These are phyloP conservation scores for Anneissia japonica DNA, from an alignment of 35 echinoderm and acorn worm genomes.

Conservation along the genomic window DNA sequence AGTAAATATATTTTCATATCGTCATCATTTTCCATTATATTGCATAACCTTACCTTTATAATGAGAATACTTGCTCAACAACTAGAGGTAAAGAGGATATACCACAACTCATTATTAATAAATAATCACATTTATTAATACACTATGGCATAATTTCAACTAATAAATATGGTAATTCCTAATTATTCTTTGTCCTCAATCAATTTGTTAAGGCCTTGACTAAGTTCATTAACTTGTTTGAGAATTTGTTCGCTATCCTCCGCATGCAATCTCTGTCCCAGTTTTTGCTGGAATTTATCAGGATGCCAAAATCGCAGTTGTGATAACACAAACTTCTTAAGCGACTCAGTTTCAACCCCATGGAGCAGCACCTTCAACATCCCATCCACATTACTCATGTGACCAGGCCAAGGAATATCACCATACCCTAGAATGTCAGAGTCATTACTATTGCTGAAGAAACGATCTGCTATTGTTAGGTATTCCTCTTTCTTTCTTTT, in stretches of 20 bases:
- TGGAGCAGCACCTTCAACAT: not conserved
- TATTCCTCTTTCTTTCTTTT: not conserved
- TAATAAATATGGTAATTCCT: no score
- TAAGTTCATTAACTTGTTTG: not conserved
- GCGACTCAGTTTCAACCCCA: not conserved
- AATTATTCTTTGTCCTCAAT: not conserved
- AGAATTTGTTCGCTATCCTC: not conserved
- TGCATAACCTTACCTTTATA: no score
- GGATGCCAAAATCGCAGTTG: not conserved
- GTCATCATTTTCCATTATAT: no score
- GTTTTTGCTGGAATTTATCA: not conserved
- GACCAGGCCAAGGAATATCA: not conserved
- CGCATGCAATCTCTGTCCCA: not conserved
- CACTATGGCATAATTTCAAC: no score
- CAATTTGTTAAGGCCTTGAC: not conserved
- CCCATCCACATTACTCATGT: not conserved
- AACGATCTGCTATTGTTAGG: not conserved
- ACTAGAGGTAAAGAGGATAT: no score
- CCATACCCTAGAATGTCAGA: not conserved
- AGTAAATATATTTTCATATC: no score
- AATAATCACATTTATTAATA: no score
- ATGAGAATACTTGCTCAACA: no score
- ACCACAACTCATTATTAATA: no score
- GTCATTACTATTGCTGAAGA: not conserved
- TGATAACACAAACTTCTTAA: not conserved